These are phyloP conservation scores for Dinocampus coccinellae DNA, from an alignment of 2,888 invertebrate genomes.

Conservation along the genomic window DNA sequence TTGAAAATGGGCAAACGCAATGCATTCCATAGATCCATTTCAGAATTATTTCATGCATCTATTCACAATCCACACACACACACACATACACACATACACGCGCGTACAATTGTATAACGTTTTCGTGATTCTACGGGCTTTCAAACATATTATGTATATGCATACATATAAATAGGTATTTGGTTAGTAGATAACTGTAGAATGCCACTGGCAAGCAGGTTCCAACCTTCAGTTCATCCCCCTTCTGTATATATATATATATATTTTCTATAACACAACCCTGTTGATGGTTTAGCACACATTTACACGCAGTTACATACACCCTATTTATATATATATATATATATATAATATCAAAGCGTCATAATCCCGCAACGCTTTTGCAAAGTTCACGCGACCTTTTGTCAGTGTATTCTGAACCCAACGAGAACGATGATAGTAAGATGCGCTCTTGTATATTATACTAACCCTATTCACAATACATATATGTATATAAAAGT, in stretches of 20 bases:
- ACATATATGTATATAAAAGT: background rate
- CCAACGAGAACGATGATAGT: conserved; percentile 14
- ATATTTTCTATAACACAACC: conserved; percentile 2
- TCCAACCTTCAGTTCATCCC: conserved; percentile 18
- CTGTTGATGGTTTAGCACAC: background rate
- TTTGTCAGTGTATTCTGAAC: conserved; percentile 22
- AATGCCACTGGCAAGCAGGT: conserved; percentile 17
- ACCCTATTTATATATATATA: too few species aligned
- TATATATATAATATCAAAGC: conserved; percentile 11
- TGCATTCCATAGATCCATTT: conserved; percentile 12
- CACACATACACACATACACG: background rate
- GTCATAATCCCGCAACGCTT: conserved; percentile 33
- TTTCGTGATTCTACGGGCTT: conserved; percentile 11
- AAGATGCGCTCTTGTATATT: background rate
- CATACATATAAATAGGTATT: background rate
- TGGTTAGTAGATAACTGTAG: background rate
- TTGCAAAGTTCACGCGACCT: conserved; percentile 42
- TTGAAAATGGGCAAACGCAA: conserved; percentile 28
- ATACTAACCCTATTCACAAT: conserved; percentile 30
- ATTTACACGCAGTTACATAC: too few species aligned
- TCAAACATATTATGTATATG: background rate
- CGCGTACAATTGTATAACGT: background rate
- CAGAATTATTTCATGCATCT: conserved; percentile 12
- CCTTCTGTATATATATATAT: background rate
- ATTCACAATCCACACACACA: background rate